Percentiles rank a stretch among this genome's conserved stretches.
phyloP scores from a whole-genome alignment of 1,140 invertebrate species.

The Littorina saxatilis region DNA sequence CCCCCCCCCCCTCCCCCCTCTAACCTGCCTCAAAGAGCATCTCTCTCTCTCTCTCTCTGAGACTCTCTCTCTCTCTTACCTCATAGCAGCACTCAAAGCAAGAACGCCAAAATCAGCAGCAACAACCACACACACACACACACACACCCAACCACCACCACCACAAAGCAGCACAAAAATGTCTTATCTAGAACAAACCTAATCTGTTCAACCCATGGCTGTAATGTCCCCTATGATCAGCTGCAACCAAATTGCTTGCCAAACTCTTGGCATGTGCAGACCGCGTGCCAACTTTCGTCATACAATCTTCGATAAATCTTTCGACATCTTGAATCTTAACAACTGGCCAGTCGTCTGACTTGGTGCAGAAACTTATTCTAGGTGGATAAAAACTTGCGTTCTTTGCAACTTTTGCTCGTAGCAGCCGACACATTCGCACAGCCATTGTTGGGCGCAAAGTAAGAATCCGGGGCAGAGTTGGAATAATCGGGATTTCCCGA shows the following conservation, averaged over 20 bases:
- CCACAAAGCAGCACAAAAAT: too few species aligned
- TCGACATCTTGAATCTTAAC: slow-evolving; percentile 29
- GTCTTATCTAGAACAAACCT: slow-evolving; percentile 29
- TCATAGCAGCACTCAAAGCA: too few species aligned
- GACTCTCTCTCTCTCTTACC: too few species aligned
- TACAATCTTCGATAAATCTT: slow-evolving; percentile 40
- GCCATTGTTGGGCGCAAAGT: slow-evolving; percentile 5
- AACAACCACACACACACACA: too few species aligned
- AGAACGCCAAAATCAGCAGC: too few species aligned
- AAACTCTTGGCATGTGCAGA: slow-evolving; percentile 81
- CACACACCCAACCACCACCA: too few species aligned
- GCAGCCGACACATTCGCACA: slow-evolving; percentile 19
- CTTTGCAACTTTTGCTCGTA: neutral
- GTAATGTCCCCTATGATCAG: slow-evolving; percentile 90
- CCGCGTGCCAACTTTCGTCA: slow-evolving; percentile 79
- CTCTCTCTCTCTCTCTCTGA: too few species aligned
- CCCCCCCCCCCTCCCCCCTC: too few species aligned
- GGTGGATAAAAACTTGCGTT: neutral
- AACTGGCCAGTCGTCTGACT: slow-evolving; percentile 15
- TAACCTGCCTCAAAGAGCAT: too few species aligned
- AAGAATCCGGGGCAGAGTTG: too few species aligned
- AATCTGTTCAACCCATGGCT: slow-evolving; percentile 85
- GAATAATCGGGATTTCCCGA: too few species aligned
- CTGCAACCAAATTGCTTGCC: slow-evolving; percentile 86
- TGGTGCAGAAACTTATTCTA: neutral